phyloP scores from a whole-genome alignment of 2,888 invertebrate genomes.

The Nephrotoma appendiculata region DNA sequence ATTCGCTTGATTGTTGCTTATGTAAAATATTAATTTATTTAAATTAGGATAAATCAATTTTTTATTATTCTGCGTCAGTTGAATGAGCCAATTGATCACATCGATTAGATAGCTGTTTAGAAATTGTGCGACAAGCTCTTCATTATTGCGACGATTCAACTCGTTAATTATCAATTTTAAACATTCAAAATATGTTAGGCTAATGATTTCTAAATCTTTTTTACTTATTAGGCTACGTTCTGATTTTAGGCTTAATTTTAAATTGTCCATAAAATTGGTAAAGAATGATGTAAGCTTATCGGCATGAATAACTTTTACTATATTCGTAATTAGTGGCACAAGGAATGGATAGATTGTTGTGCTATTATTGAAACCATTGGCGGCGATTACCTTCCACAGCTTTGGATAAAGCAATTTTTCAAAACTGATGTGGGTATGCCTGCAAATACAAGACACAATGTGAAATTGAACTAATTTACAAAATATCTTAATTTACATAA shows the following conservation, averaged over 20 bases:
- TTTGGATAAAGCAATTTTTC: constrained; percentile 60
- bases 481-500: not conserved
- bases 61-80: constrained; percentile 26
- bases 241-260: constrained; percentile 48
- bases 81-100: constrained; percentile 34
- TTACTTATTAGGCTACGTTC: constrained; percentile 44
- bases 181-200: constrained; percentile 59
- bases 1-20: not conserved
- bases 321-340: constrained; percentile 56
- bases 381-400: constrained; percentile 47
- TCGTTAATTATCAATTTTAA: constrained; percentile 22
- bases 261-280: constrained; percentile 49
- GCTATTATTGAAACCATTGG: constrained; percentile 67
- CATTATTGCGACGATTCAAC: not conserved
- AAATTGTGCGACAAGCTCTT: constrained; percentile 13
- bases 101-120: constrained; percentile 23
- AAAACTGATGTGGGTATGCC: constrained; percentile 43
- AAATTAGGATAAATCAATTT: constrained; percentile 31
- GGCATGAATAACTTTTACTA: constrained; percentile 31
- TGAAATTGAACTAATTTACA: not conserved
- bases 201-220: constrained; percentile 52
- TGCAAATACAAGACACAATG: constrained; percentile 10
- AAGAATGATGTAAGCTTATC: constrained; percentile 35
- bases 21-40: not conserved
- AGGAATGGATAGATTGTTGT: constrained; percentile 55